phyloP scores from a whole-genome alignment of 2,797 vertebrate genomes.

The Neosilurus hyrtlii region DNA sequence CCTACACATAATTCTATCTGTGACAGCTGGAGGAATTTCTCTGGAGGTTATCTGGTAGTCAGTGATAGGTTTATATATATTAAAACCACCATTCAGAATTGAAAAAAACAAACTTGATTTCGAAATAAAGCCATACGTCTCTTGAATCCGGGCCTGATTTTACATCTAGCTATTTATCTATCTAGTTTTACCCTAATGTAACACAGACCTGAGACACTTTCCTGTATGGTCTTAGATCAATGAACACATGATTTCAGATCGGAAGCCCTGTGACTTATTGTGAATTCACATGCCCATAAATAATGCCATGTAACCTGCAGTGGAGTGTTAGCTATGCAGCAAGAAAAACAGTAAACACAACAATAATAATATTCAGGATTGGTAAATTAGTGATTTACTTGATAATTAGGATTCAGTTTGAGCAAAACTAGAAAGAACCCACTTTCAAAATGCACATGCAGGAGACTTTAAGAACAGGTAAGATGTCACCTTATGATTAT shows the following conservation, averaged over 20 bases:
- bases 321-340: neutral
- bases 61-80: neutral
- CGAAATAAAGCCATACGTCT: neutral
- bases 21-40: neutral
- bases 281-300: neutral
- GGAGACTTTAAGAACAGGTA: neutral
- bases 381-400: neutral
- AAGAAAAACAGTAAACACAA: neutral
- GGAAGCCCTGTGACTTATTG: neutral
- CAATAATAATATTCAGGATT: neutral
- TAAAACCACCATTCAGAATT: neutral
- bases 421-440: constrained; percentile 12
- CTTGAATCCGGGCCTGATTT: neutral
- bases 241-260: neutral
- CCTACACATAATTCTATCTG: constrained; percentile 9
- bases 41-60: neutral
- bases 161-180: neutral
- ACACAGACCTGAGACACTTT: neutral
- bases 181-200: neutral
- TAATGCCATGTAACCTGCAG: no score
- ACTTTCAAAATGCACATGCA: neutral
- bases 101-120: neutral
- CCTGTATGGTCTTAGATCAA: neutral
- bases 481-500: neutral
- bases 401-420: neutral